Conservation (phyloP, 2,888 invertebrate species). For the Lasioglossum villosulum region DNA sequence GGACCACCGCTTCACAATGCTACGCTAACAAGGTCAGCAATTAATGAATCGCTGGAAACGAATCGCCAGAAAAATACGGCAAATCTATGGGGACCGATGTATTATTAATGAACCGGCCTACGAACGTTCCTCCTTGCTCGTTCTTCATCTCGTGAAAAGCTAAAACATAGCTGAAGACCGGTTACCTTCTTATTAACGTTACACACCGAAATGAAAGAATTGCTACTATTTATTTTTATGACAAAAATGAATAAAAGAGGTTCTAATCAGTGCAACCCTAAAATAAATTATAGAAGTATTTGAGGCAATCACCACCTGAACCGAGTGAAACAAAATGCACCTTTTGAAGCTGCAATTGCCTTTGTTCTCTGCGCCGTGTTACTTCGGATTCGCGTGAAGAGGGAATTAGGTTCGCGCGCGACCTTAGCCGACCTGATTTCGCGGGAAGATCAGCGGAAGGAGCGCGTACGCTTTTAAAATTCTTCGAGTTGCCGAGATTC, state of each 20-base stretch:
- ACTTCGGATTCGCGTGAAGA: background rate
- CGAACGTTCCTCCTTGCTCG: background rate
- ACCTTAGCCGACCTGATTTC: background rate
- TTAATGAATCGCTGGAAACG: constrained; percentile 77
- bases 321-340: background rate
- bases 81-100: constrained; percentile 65
- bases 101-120: constrained; percentile 62
- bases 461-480: background rate
- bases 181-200: no score
- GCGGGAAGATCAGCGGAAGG: background rate
- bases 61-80: constrained; percentile 71
- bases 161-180: background rate
- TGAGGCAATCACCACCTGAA: background rate
- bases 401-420: background rate
- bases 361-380: background rate
- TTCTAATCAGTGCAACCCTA: no score
- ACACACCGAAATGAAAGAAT: no score
- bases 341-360: background rate
- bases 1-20: constrained; percentile 77
- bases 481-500: background rate
- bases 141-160: background rate
- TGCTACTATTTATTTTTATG: no score
- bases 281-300: background rate
- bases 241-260: no score
- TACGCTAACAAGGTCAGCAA: constrained; percentile 79